Conservation (phyloP, 1,140 invertebrate genomes). For the Temnothorax nylanderi region DNA sequence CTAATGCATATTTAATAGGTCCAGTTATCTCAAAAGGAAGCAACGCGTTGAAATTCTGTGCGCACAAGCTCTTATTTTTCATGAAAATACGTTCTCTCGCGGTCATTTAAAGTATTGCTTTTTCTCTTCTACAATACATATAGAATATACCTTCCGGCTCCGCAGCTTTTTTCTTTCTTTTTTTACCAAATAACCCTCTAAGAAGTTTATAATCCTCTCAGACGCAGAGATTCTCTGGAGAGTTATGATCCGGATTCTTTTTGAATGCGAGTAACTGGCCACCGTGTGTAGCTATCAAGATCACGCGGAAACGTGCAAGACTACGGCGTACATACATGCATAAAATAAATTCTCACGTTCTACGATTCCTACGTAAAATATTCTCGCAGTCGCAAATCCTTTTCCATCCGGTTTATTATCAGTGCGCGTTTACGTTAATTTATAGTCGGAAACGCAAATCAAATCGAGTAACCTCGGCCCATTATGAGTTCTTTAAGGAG, state of each 20-base stretch:
- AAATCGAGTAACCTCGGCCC: not conserved
- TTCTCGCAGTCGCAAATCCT: not conserved
- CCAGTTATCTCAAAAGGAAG: not conserved
- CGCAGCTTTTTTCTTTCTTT: not conserved
- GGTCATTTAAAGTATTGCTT: conserved; percentile 12
- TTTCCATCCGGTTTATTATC: not conserved
- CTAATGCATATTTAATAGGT: conserved; percentile 44
- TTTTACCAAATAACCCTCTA: conserved; percentile 31
- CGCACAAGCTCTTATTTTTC: not conserved
- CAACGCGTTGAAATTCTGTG: not conserved
- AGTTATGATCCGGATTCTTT: conserved; percentile 36
- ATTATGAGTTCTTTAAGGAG: not conserved
- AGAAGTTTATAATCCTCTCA: conserved; percentile 23
- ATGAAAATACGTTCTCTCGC: conserved; percentile 26
- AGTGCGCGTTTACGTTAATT: not conserved
- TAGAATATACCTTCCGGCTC: not conserved
- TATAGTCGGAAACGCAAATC: not conserved
- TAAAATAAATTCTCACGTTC: not conserved
- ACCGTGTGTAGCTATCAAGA: conserved; percentile 3
- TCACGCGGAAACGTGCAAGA: not conserved
- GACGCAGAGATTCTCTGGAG: not conserved
- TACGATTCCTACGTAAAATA: not conserved
- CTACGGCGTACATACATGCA: not conserved
- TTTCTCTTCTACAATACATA: not conserved
- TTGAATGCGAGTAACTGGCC: not conserved